Evolutionary conservation across 2,797 vertebrate genomes (phyloP), one percentile per base, ranked within the genome.

Genomic region (Australoheros facetus): DNA sequence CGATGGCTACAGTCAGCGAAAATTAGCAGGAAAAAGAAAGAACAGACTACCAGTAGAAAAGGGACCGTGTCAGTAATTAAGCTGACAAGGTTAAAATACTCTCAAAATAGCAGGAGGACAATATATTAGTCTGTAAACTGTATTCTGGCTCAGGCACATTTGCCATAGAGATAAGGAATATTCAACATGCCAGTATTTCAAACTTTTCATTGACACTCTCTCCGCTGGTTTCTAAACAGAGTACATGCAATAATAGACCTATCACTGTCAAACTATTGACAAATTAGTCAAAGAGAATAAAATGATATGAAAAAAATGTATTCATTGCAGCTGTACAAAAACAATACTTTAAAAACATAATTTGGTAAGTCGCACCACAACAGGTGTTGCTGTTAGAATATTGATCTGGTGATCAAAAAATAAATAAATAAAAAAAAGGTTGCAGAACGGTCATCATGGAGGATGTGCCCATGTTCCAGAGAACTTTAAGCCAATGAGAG

Each of bases 1-100:
- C 62, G 77, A 64, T 78, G 79, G 30, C 42, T 69, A 80, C 45
- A 82, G 70, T 56, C 39, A 37, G n/a, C 19, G 3, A 51, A 37
- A 79, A 83, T 74, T 32, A 75, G 71, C 34, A 39, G 8, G 14
- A 77, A 69, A 73, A 34, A 64, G 42, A 6, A 14, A 5, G 4
- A 5, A 45, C 2, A 4, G 2, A 14, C 13, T 14, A 45, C 4
- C 1, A 16, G 2, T 19, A 42, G 51, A 56, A 69, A 56, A 73
- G 23, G 2, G 10, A 64, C 14, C 2, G 30, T n/a, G 54, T 48
- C 26, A n/a, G 14, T 10, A 77, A 66, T 34, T 8, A 30, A 59
- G 32, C 56, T 9, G 1, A 16, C 32, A 28, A 69, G 42, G 54
- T 28, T 9, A 57, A 54, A 34, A 62, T 5, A n/a, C 56, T 48